Evolutionary conservation across 1,140 invertebrate species (phyloP), one percentile per base, ranked within the genome.

Genomic region (Bilobella aurantiaca): DNA sequence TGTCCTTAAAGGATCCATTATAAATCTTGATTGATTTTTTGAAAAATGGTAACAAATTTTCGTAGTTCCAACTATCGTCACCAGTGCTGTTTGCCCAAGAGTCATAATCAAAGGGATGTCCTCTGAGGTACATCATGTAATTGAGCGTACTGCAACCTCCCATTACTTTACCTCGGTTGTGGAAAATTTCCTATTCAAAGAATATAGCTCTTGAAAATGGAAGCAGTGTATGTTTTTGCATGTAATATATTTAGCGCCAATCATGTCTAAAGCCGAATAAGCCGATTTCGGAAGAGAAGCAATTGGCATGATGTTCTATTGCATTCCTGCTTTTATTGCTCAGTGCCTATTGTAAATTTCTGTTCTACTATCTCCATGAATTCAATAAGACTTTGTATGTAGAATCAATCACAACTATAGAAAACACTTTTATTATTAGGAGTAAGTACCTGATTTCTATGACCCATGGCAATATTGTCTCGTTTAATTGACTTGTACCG

Each of bases 41-140:
- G 23, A 25, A 59, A 16, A 29, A 32, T 59, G 16, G 58, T 23
- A 59, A 21, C 16, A 59, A 5, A 59, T 59, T 59, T 32, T 59
- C 58, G 31, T 59, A 59, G 12, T 59, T 29, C 58, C 58, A 59
- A 29, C 16, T 29, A 25, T 21, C 12, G 23, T 59, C 58, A 12
- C 27, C 58, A 30, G 58, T 59, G 3, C 3, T 29, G 23, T 59
- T 59, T 59, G 58, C 58, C 58, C 58, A 59, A 29, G 25, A 3
- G 23, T 59, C 28, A 29, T 59, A 59, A 59, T 59, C 58, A 12
- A 16, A 12, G 3, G 80, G 77, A 75, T 83, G 77, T 0, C 82
- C 83, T 53, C 82, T 74, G 3, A 82, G 77, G 72, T 84, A 84
- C 2, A 82, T 78, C 81, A 85, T 83, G 34, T 80, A 82, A 74